Conservation (phyloP, 2,888 invertebrate species). For the Phyto melanocephala region DNA sequence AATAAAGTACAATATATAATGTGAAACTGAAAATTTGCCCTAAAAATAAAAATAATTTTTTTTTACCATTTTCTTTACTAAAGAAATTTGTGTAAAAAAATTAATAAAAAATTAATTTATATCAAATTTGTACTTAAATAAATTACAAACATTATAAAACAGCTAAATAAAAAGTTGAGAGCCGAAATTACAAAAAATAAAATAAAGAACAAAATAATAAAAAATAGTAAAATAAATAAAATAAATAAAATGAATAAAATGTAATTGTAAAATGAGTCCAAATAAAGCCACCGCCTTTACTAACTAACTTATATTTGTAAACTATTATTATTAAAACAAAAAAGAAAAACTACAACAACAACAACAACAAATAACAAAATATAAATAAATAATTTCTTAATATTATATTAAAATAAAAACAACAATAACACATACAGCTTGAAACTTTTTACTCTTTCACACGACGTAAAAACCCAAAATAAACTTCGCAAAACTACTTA, state of each 20-base stretch:
- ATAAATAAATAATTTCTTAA: slow-evolving; percentile 46
- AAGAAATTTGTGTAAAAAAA: too few relatives aligned
- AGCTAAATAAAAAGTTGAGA: too few relatives aligned
- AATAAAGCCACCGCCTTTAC: slow-evolving; percentile 76
- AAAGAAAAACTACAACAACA: not conserved
- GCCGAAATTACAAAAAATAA: too few relatives aligned
- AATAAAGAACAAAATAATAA: slow-evolving; percentile 26
- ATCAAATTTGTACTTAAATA: too few relatives aligned
- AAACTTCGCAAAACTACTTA: not conserved
- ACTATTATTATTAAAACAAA: slow-evolving; percentile 56
- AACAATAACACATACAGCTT: slow-evolving; percentile 38
- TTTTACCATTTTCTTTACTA: too few relatives aligned
- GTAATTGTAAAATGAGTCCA: slow-evolving; percentile 74
- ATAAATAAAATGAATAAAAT: too few relatives aligned
- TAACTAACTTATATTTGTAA: slow-evolving; percentile 58
- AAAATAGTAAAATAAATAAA: slow-evolving; percentile 56
- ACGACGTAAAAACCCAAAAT: not conserved
- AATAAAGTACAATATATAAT: too few relatives aligned
- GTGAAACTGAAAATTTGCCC: too few relatives aligned
- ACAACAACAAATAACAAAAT: slow-evolving; percentile 3
- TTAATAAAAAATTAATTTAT: too few relatives aligned
- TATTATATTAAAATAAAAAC: slow-evolving; percentile 67
- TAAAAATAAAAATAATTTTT: too few relatives aligned
- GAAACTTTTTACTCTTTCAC: slow-evolving; percentile 9
- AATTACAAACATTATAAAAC: too few relatives aligned